Base-by-base conservation (phyloP, 2,888 invertebrate genomes). In the Nowickia ferox region DNA sequence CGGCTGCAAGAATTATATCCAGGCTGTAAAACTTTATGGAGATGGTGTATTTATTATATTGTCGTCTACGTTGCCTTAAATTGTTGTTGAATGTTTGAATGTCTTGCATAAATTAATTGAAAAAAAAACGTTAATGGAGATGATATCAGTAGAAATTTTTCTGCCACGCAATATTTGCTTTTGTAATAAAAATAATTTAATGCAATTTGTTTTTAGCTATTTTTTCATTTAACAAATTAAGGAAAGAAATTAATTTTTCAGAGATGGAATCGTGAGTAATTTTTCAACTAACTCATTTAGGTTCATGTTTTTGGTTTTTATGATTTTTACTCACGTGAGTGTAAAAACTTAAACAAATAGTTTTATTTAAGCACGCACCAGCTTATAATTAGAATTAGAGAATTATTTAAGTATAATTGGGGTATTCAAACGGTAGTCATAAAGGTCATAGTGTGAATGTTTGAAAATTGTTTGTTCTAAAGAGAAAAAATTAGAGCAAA, bases 91-190 rank as follows among this genome's bases (percentile, higher is more conserved):
- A 65, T n/a, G 65, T 82, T 65, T 78, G 65, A 79, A 76, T 84
- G 78, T 84, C 84, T 87, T 87, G 87, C 87, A 87, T 88, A 88
- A 88, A 87, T 88, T 88, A 88, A 88, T 87, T 10, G 0, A 5
- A 30, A 69, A 80, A 79, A 74, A 80, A 78, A 63, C 80, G 75
- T 87, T 87, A 88, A 88, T 88, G 87, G 87, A 88, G 86, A 84
- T 84, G 81, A 77, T 87, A 88, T 88, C 86, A 84, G 76, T 77
- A 53, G 57, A 59, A 71, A 55, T 46, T 66, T 74, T 84, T 77
- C 46, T 76, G 59, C 78, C 84, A 84, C 69, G 84, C 74, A 79
- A 79, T 81, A 77, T 69, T 59, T 77, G 77, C 9, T 44, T 30
- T n/a, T 44, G 22, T 19, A 53, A 53, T 72, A 66, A 78, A 72